Base-by-base conservation (phyloP, 2,888 invertebrate genomes). In the Trissolcus japonicus region DNA sequence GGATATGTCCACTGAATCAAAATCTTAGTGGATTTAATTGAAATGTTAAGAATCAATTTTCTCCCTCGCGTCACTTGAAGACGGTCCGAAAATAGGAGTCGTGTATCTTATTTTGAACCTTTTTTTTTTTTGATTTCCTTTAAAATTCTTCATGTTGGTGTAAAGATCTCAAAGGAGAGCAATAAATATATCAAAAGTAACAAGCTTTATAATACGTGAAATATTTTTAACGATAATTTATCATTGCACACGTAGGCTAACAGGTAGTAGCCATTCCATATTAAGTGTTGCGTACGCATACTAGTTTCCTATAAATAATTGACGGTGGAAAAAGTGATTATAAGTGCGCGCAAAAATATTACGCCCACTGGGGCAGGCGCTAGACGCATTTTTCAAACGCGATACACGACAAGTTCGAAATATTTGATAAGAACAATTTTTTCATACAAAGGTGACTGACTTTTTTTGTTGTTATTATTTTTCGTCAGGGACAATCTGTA, bases 401-500 rank as follows among this genome's bases (percentile, higher is more conserved):
- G 79, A 72, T 82, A 69, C 57, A 41, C 16, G 60, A 41, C 40
- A 55, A 41, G 40, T 19, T 6, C 66, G 74, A 62, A 74, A 74
- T 62, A 29, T 61, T 19, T 51, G 51, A 16, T 19, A 13, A 14
- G 50, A 17, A 16, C 17, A 0, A 4, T n/a, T 19, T 4, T 51
- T 51, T 51, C 16, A 4, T 51, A 7, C 7, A 51, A 19, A 9
- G 17, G 51, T 11, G 19, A 1, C 14, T 19, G 9, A 13, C 14
- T 21, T 19, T 46, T n/a, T 46, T 13, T 46, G 6, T 46, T 16
- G 7, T 19, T 17, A 13, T 51, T 19, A 19, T 65, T 35, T 78
- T 81, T 82, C 82, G 83, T 77, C 92, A 97, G 97, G 89, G 95
- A 97, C 89, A 92, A 93, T 62, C 90, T 98, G 73, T 96, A 94